Evolutionary conservation across 1,140 invertebrate species (phyloP), one percentile per base, ranked within the genome.

Genomic region (Globodera rostochiensis): DNA sequence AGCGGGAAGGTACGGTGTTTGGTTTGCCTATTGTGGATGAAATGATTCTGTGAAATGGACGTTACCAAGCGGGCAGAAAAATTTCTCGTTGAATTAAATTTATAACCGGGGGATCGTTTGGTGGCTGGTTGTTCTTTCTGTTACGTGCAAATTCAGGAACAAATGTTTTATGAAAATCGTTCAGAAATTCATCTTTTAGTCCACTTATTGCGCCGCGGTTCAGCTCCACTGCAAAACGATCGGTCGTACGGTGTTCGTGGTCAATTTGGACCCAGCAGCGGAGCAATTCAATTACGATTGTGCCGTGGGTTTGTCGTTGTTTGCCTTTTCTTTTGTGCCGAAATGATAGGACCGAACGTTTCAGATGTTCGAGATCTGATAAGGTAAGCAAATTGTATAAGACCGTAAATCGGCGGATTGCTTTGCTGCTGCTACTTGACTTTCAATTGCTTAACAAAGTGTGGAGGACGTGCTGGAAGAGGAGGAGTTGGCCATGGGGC

Each of bases 391-490:
- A 64, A 19, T n/a, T 64, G 15, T 19, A 60, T 8, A 15, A 60
- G 19, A 25, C 25, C 25, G 25, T 25, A 25, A 25, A 25, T 25
- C 25, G 25, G 25, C 1, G 25, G 25, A 25, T 25, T 36, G 36
- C 36, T 36, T 36, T 36, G 36, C 36, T 3, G 1, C 36, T 36
- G 1, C 36, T 36, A 36, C 1, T 19, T 60, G 13, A 64, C 57
- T 19, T 15, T 64, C 5, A 2, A 64, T 64, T 36, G 11, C 57
- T 2, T 64, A 19, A 64, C 7, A 53, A 53, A 93, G 95, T 82
- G 91, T 98, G 0, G 95, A 98, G 87, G 97, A 99, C 93, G 95
- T 94, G 0, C 97, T 98, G 95, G 95, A 98, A 91, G 96, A 97
- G 91, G 94, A 95, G 81, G 94, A 96, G 82, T 90, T 98, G n/a